Conservation (phyloP, 2,888 invertebrate species). For the Norana najaformis region DNA sequence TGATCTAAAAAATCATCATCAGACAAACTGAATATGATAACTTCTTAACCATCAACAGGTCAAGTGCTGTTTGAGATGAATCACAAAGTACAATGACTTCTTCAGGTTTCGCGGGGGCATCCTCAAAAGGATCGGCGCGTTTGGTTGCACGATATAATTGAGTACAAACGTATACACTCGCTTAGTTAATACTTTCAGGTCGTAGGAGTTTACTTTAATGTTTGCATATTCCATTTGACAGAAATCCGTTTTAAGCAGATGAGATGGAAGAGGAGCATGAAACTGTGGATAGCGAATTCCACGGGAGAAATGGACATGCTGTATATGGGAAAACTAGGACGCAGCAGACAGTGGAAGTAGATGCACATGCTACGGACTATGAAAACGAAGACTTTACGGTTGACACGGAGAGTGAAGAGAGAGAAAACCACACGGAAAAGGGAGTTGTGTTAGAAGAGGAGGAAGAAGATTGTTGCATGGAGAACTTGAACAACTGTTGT, state of each 20-base stretch:
- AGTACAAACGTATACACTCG: no score
- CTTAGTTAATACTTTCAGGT: neutral
- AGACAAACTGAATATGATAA: no score
- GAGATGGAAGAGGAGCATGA: conserved; percentile 7
- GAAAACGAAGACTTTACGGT: neutral
- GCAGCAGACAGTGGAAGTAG: conserved; percentile 27
- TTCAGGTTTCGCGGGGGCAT: neutral
- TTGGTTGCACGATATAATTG: neutral
- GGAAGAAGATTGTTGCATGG: neutral
- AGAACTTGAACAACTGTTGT: conserved; percentile 1
- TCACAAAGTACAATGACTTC: neutral
- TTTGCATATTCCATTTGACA: conserved; percentile 9
- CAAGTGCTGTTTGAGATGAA: neutral
- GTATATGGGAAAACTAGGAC: neutral
- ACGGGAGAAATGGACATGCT: neutral
- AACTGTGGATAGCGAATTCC: neutral
- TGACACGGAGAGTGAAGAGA: neutral
- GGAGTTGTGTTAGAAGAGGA: conserved; percentile 27
- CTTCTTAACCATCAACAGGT: neutral
- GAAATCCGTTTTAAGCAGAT: neutral
- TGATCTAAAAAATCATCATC: neutral
- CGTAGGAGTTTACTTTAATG: neutral
- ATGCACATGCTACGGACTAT: no score
- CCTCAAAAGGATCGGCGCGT: neutral
- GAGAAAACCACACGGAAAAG: neutral